Evolutionary conservation across 2,113 vertebrate species (phyloP).

Genomic region (Dasyornis broadbenti): DNA sequence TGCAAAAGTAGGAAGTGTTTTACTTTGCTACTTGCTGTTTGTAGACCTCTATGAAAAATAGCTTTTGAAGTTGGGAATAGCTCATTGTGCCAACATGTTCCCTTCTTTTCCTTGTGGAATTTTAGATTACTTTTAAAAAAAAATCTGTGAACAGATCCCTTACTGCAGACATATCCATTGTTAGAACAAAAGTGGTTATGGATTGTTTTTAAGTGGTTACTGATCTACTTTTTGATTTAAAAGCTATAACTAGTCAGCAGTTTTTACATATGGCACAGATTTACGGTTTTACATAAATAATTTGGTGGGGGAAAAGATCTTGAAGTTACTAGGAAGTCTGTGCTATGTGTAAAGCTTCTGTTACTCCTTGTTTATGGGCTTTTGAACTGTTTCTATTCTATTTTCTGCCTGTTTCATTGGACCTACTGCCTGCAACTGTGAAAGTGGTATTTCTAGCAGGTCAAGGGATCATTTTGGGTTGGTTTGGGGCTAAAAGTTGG

Average conservation of each 20-base stretch:
- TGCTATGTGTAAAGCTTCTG: neutral
- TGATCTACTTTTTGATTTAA: neutral
- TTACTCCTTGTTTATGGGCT: neutral
- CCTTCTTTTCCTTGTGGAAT: neutral
- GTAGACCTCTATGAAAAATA: neutral
- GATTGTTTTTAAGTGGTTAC: neutral
- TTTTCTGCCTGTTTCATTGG: neutral
- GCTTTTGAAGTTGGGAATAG: neutral
- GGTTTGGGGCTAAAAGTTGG: neutral
- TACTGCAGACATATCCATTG: rapidly evolving
- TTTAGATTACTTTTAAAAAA: neutral
- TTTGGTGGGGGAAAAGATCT: neutral
- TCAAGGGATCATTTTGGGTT: neutral
- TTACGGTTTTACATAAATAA: neutral
- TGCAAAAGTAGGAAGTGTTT: neutral
- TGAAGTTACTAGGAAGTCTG: neutral
- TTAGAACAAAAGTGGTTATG: neutral
- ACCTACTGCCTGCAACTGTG: neutral
- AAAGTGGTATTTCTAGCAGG: neutral
- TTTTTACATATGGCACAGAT: neutral
- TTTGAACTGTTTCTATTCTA: neutral
- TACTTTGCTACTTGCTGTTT: neutral
- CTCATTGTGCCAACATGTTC: neutral
- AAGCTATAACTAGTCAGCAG: neutral
- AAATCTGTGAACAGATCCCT: neutral